Conservation (phyloP, 2,888 invertebrate genomes). For the Drosophila helvetica region DNA sequence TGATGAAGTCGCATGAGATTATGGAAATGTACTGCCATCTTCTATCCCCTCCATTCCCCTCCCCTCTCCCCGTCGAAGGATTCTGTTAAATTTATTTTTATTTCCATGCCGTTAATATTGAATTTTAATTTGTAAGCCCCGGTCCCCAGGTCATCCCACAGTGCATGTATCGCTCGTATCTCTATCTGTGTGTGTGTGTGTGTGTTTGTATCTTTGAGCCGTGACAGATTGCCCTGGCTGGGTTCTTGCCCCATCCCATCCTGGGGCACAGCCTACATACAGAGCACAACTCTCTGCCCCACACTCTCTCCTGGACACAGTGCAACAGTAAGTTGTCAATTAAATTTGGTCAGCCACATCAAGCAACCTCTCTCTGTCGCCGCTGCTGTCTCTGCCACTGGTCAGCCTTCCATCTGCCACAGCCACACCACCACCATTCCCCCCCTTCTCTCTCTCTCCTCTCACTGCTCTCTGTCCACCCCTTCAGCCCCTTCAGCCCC, state of each 20-base stretch:
- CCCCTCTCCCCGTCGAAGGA: not conserved
- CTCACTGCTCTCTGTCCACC: conserved; percentile 28
- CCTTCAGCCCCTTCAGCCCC: conserved; percentile 30
- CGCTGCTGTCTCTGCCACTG: conserved; percentile 3
- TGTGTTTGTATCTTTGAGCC: conserved; percentile 60
- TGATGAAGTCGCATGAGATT: conserved; percentile 81
- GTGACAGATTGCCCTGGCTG: conserved; percentile 71
- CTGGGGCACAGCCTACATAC: not conserved
- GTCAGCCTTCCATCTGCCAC: conserved; percentile 3
- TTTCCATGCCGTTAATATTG: conserved; percentile 78
- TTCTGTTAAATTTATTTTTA: conserved; percentile 50
- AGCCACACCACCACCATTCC: not conserved
- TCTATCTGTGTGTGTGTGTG: conserved; percentile 26
- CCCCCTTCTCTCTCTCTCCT: not conserved
- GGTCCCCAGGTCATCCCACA: conserved; percentile 50
- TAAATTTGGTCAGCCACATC: conserved; percentile 79
- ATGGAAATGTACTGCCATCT: conserved; percentile 75
- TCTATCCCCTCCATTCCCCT: conserved; percentile 16
- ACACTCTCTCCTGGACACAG: conserved; percentile 35
- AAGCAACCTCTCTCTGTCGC: conserved; percentile 53
- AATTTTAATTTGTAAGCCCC: conserved; percentile 80
- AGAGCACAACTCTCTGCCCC: conserved; percentile 9
- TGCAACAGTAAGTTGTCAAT: conserved; percentile 77
- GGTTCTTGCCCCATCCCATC: conserved; percentile 16
- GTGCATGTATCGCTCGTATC: conserved; percentile 42